Evolutionary conservation across 2,888 invertebrate genomes (phyloP).

Genomic region (Platycheirus albimanus): DNA sequence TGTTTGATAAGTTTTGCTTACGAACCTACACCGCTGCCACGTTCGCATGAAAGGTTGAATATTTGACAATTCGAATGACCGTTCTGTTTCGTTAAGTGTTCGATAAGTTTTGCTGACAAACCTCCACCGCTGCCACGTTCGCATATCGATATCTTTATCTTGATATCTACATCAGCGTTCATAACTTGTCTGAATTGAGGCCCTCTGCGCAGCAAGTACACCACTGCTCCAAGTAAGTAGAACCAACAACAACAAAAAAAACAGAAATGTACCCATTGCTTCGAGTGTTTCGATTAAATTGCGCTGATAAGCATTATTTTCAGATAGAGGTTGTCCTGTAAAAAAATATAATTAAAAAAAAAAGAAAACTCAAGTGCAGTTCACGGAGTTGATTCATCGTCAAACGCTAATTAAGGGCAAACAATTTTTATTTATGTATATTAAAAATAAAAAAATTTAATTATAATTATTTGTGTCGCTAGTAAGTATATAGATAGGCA

Average conservation of each 20-base stretch:
- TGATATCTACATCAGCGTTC: no score
- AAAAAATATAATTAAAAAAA: no score
- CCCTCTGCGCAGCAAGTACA: neutral
- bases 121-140: no score
- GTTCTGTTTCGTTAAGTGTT: no score
- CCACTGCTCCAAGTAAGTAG: slow-evolving; percentile 8
- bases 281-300: slow-evolving; percentile 62
- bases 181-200: no score
- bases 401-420: slow-evolving; percentile 35
- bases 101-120: no score
- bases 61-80: no score
- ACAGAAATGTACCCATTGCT: slow-evolving; percentile 23
- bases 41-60: no score
- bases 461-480: slow-evolving; percentile 42
- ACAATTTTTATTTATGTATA: slow-evolving; percentile 31
- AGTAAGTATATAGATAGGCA: no score
- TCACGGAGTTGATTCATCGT: slow-evolving; percentile 31
- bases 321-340: slow-evolving; percentile 44
- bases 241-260: slow-evolving; percentile 41
- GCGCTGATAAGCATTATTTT: slow-evolving; percentile 60
- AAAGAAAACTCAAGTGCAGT: slow-evolving; percentile 28
- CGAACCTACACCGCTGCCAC: no score
- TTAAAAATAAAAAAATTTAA: slow-evolving; percentile 53
- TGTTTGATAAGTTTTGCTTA: no score
- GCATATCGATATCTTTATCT: no score